Base-by-base conservation (phyloP, 2,797 vertebrate genomes). In the Sorex maritimensis region DNA sequence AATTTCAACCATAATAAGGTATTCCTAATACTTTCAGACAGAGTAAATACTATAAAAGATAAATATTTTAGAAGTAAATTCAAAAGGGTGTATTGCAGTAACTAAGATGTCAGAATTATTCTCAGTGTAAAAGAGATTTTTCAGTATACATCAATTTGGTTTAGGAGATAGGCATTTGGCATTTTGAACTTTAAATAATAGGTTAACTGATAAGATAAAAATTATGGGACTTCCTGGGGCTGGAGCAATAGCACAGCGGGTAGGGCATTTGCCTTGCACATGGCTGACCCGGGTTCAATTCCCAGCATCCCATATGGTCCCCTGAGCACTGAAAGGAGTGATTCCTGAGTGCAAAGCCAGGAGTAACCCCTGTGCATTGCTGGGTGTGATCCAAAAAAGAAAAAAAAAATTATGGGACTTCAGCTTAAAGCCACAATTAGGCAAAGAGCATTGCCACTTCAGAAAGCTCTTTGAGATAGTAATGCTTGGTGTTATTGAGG, bases 1-100 rank as follows among this genome's bases (percentile, higher is more conserved):
- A 88, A 38, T 89, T 90, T 95, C 14, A 81, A 44, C 21, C 11
- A 85, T 30, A 49, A 86, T 21, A 46, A 24, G 68, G 7, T 83
- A 87, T 82, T 86, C 82, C 41, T 73, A 41, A n/a, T 23, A 0
- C 23, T 91, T 34, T 4, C 49, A 81, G 41, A 41, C 58, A 61
- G 21, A 21, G 58, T 6, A 6, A 61, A 67, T 49, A 85, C 15
- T 30, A 24, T 19, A 28, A 94, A 15, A 81, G 6, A 15, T 88
- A 86, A 93, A 78, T 75, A 86, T 75, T 85, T 89, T 67, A 67
- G 63, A 88, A 87, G 75, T 93, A 44, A 80, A 2, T 63, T 34
- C 63, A 65, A 80, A 77, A 24, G 10, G 30, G 21, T 73, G 71
- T 82, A 75, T 23, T 89, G 23, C 21, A 73, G 4, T 71, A 82